phyloP scores from a whole-genome alignment of 1,140 invertebrate genomes.

The Leptinotarsa texana region DNA sequence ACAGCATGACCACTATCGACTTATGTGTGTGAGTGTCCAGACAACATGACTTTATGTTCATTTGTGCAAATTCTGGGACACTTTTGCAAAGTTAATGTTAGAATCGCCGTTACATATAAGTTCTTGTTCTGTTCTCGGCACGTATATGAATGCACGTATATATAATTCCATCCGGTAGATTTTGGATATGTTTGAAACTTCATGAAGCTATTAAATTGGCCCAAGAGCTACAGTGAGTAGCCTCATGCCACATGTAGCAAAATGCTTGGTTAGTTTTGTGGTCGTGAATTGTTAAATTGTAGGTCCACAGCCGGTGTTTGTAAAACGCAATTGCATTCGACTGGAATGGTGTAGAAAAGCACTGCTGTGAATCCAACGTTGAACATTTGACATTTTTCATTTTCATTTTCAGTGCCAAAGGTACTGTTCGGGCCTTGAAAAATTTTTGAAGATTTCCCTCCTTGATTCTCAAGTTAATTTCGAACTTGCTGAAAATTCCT shows the following conservation, averaged over 20 bases:
- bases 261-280: not conserved
- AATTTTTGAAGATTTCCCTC: too few relatives aligned
- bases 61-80: not conserved
- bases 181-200: conserved; percentile 10
- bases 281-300: conserved; percentile 11
- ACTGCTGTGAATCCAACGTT: too few relatives aligned
- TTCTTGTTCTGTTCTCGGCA: conserved; percentile 30
- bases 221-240: conserved; percentile 8
- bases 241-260: too few relatives aligned
- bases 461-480: too few relatives aligned
- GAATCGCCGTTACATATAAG: conserved; percentile 11
- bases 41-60: conserved; percentile 10
- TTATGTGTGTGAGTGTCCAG: conserved; percentile 2
- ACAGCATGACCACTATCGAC: not conserved
- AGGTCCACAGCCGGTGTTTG: not conserved
- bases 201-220: not conserved
- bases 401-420: too few relatives aligned
- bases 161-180: too few relatives aligned
- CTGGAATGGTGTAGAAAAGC: too few relatives aligned
- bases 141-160: conserved; percentile 29
- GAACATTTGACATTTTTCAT: too few relatives aligned
- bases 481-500: too few relatives aligned
- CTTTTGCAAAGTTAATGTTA: not conserved
- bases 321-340: too few relatives aligned
- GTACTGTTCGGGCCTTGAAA: too few relatives aligned